These are phyloP conservation scores for Stigmatopora nigra DNA, from an alignment of 2,113 vertebrate genomes.

Conservation along the genomic window DNA sequence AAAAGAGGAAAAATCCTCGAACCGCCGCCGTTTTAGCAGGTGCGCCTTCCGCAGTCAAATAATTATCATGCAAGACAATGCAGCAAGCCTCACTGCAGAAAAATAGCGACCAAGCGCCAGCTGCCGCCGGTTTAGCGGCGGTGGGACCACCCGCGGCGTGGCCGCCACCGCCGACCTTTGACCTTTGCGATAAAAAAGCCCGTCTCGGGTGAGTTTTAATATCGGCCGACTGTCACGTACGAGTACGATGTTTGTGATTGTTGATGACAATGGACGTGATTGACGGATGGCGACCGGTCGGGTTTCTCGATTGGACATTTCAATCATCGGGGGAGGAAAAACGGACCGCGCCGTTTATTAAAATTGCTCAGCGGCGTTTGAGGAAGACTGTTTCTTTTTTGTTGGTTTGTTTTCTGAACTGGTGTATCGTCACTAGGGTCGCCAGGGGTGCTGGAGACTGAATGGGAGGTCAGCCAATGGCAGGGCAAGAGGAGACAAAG, in stretches of 20 bases:
- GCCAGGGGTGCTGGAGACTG: too few relatives aligned
- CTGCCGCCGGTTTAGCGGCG: neutral
- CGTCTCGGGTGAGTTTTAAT: neutral
- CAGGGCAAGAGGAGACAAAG: too few relatives aligned
- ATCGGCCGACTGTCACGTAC: neutral
- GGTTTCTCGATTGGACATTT: neutral
- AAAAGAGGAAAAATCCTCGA: neutral
- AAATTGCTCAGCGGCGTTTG: neutral
- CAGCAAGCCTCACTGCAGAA: neutral
- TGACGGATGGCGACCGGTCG: neutral
- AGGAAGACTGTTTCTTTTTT: too few relatives aligned
- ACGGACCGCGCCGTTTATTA: slow-evolving; percentile 1
- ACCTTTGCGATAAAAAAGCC: neutral
- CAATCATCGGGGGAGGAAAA: neutral
- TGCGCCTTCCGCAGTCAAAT: neutral
- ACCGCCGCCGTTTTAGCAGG: neutral
- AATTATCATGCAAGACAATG: slow-evolving; percentile 2
- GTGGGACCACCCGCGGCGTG: neutral
- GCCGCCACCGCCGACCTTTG: neutral
- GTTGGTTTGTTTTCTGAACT: too few relatives aligned
- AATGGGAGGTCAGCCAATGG: too few relatives aligned
- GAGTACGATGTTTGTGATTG: neutral
- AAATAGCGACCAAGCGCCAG: neutral
- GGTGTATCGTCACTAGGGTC: too few relatives aligned
- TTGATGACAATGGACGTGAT: slow-evolving; percentile 1